Base-by-base conservation (phyloP, 2,888 invertebrate species). In the Galerucella pusilla region DNA sequence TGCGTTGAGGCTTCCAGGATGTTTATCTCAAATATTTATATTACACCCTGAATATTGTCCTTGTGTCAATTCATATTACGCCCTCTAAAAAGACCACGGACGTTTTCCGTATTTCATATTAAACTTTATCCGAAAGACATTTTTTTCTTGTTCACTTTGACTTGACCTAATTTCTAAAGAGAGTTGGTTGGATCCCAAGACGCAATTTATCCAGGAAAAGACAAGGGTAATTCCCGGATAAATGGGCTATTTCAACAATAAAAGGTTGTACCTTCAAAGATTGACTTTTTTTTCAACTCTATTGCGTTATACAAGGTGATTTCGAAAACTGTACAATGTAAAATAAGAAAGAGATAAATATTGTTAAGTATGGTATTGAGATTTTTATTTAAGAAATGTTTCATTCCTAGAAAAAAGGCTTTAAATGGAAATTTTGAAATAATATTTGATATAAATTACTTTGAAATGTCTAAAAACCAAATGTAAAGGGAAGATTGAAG, bases 201-300 rank as follows among this genome's bases (percentile, higher is more conserved):
- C 20, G n/a, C 20, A 57, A 57, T 57, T 57, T 57, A 57, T 57
- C 57, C 16, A 20, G 57, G 16, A 57, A 57, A 57, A 57, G 57
- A 57, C 57, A 57, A 57, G 11, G 11, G 57, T 20, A 57, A 57
- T 57, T 57, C 57, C 4, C 16, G 16, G 57, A 57, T 57, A 57
- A 57, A 57, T 57, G 57, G 57, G 4, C 57, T 57, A 57, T 57
- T 57, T 57, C 20, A 2, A 9, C 57, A 57, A 57, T 57, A 57
- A 57, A 57, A 20, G 9, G 57, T 20, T n/a, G 12, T 52, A n/a
- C 52, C 7, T 52, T 52, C 52, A 52, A 52, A 14, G 52, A n/a
- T 52, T 14, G n/a, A 52, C n/a, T 52, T 52, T n/a, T n/a, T 52
- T 52, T 52, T 52, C n/a, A 7, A 52, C n/a, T 52, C 52, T 52